A percentile compares a stretch with the other conserved stretches of the same genome.
Evolutionary conservation across 2,113 vertebrate species (phyloP).

Genomic region (Lagenorhynchus albirostris): DNA sequence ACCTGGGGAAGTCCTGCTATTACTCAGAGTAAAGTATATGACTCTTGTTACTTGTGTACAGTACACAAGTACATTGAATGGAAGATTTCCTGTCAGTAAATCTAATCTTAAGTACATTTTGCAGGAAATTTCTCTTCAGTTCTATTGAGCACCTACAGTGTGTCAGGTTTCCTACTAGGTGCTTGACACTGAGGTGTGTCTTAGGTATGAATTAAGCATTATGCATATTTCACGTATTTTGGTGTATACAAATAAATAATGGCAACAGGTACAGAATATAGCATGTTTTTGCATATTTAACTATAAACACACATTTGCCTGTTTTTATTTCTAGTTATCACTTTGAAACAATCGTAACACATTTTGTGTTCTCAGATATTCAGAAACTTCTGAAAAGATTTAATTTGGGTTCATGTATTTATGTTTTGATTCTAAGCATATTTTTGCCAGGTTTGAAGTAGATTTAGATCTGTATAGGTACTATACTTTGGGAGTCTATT

Average conservation of each 20-base stretch:
- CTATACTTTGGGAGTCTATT: not conserved
- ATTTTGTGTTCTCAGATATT: not conserved
- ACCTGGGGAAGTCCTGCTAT: not conserved
- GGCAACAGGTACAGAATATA: not conserved
- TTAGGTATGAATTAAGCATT: not conserved
- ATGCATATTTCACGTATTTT: not conserved
- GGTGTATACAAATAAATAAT: not conserved
- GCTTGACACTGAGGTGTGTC: not conserved
- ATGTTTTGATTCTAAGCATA: not conserved
- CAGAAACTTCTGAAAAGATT: slow-evolving; percentile 26
- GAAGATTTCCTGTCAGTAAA: not conserved
- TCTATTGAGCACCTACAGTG: not conserved
- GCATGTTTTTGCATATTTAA: not conserved
- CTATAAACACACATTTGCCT: not conserved
- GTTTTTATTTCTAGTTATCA: not conserved
- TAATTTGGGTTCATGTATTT: slow-evolving; percentile 23
- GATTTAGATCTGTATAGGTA: not conserved
- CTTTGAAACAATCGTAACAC: not conserved
- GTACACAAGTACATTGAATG: not conserved
- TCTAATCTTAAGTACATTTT: not conserved
- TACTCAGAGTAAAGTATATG: not conserved
- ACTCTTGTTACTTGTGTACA: not conserved
- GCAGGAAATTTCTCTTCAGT: not conserved
- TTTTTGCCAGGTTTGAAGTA: slow-evolving; percentile 24
- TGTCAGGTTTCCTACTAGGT: not conserved